Base-by-base conservation (phyloP, 2,888 invertebrate species). In the Ptilodon capucinus region DNA sequence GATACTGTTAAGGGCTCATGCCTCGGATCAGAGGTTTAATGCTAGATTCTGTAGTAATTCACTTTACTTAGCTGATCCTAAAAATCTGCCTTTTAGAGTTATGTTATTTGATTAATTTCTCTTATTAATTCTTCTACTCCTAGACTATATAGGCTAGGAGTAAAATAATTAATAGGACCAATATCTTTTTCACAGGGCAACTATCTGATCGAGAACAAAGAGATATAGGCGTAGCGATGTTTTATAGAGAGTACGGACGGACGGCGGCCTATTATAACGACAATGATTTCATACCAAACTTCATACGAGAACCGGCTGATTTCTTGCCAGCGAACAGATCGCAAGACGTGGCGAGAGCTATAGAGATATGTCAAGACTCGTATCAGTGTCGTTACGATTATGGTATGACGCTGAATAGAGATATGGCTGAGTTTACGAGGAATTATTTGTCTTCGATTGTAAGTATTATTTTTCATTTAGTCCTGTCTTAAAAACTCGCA, bases 301-400 rank as follows among this genome's bases (percentile, higher is more conserved):
- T 93, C 72, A 86, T 93, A 51, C 91, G 92, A 68, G 92, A 93
- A 17, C 95, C 97, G 0, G 88, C 89, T 4, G 94, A 95, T 51
- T 95, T 97, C 74, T 79, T 97, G 46, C 95, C 97, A 44, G 83
- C 86, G 0, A 96, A 97, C 81, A 91, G 95, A 43, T 92, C 94
- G 0, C 84, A 91, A 7, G 95, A 95, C 59, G 89, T 94, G 25
- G 81, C 86, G 0, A 86, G 92, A 40, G 96, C 96, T 0, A 85
- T 92, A 39, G 93, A 94, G 42, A 83, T 96, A 9, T 98, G 97
- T 68, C 95, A 95, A 40, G 94, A 95, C 44, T 95, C 95, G 0
- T 95, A 96, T 78, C 97, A 97, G 72, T 98, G 98, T 80, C 93
- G 94, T 64, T 98, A 95, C 72, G 98, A 98, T 76, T 98, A 95